phyloP scores from a whole-genome alignment of 2,113 vertebrate species.

The Callithrix jacchus region DNA sequence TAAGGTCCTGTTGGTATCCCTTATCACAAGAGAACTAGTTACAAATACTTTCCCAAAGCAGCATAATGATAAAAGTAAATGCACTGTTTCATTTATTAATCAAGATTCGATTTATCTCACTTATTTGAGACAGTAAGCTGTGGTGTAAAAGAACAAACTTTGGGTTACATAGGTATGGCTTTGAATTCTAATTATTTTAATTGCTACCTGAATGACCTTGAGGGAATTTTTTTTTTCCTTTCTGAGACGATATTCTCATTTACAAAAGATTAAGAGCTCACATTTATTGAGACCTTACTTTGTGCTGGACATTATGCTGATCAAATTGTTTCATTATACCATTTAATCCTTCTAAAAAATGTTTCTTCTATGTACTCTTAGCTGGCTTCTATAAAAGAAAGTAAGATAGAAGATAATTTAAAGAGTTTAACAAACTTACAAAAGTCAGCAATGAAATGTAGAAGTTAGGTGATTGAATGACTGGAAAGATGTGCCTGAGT shows the following conservation, averaged over 20 bases:
- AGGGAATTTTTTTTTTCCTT: background rate
- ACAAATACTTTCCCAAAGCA: conserved; percentile 47
- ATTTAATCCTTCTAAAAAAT: background rate
- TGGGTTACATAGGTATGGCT: background rate
- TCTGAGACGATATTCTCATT: background rate
- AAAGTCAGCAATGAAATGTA: background rate
- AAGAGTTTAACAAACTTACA: background rate
- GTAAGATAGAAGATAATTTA: background rate
- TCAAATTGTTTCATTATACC: background rate
- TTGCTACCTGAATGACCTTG: conserved; percentile 58
- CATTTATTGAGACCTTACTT: conserved; percentile 34
- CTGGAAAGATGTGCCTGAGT: background rate
- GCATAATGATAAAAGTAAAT: conserved; percentile 62
- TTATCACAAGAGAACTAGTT: conserved; percentile 45
- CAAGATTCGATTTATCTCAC: conserved; percentile 73
- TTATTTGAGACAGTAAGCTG: conserved; percentile 61
- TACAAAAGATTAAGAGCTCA: conserved; percentile 25
- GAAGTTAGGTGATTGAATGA: background rate
- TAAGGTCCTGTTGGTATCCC: conserved; percentile 48
- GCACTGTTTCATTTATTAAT: conserved; percentile 73
- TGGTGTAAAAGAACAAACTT: conserved; percentile 37
- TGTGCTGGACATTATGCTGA: background rate
- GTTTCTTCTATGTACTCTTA: background rate
- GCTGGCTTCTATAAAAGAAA: background rate
- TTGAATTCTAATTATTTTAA: conserved; percentile 63